Conservation (phyloP, 1,140 invertebrate genomes). For the Harlomillsia oculata region DNA sequence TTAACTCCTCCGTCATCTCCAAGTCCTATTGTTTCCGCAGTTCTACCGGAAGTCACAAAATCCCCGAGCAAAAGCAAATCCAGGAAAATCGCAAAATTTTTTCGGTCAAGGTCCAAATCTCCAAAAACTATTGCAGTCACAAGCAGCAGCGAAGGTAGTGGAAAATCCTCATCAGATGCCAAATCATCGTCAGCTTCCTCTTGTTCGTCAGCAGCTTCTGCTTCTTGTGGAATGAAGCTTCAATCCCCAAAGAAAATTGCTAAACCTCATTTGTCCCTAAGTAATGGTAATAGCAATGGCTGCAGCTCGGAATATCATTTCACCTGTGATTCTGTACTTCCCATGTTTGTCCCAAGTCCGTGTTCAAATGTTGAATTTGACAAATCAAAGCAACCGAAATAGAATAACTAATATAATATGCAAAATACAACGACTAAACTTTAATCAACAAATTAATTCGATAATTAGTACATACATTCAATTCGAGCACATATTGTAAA, state of each 20-base stretch:
- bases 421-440: too few relatives aligned
- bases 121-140: slow-evolving; percentile 29
- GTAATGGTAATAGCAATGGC: not conserved
- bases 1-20: slow-evolving; percentile 6
- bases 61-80: slow-evolving; percentile 35
- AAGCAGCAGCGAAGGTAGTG: slow-evolving; percentile 34
- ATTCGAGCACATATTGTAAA: too few relatives aligned
- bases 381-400: not conserved
- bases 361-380: too few relatives aligned
- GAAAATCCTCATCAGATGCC: slow-evolving; percentile 27
- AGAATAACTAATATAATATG: not conserved
- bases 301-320: slow-evolving; percentile 30
- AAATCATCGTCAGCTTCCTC: slow-evolving; percentile 30
- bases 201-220: slow-evolving; percentile 23
- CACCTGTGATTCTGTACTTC: slow-evolving; percentile 33
- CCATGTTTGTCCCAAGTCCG: slow-evolving; percentile 33
- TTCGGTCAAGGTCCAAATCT: slow-evolving; percentile 30
- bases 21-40: not conserved
- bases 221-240: not conserved
- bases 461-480: too few relatives aligned
- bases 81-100: slow-evolving; percentile 34
- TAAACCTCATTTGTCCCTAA: slow-evolving; percentile 2
- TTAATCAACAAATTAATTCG: too few relatives aligned
- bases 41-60: slow-evolving; percentile 19
- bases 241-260: slow-evolving; percentile 20